Evolutionary conservation across 30 jellyfish, hydroid and myxozoan species (phyloP).

Genomic region (Mastigias papua): DNA sequence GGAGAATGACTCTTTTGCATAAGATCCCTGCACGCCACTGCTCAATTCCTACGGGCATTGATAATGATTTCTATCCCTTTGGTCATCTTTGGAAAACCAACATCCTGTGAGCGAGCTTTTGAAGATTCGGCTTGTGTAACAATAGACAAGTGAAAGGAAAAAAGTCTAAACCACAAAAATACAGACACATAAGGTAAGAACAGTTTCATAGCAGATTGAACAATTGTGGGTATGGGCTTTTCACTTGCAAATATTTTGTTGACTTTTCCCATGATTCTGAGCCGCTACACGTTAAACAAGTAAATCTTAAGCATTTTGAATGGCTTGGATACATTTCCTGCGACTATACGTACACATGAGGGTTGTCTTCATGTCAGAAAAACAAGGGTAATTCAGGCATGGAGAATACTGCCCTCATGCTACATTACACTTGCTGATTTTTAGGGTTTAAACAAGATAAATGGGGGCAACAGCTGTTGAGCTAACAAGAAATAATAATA

Average conservation of each 20-base stretch:
- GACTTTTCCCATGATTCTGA: neutral
- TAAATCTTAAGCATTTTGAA: neutral
- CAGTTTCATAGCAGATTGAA: neutral
- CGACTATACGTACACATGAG: neutral
- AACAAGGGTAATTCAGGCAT: neutral
- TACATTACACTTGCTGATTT: neutral
- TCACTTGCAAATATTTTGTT: neutral
- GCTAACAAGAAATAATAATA: neutral
- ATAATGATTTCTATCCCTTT: neutral
- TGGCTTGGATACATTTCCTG: neutral
- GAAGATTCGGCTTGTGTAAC: neutral
- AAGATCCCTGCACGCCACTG: conserved; percentile 37
- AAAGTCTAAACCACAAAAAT: neutral
- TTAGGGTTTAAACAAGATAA: neutral
- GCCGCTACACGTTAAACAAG: neutral
- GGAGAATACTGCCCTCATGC: neutral
- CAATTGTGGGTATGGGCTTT: neutral
- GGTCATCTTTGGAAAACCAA: conserved; percentile 11
- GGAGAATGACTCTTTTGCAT: neutral
- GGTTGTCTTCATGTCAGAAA: too few species aligned
- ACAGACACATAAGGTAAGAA: neutral
- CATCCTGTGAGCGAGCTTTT: neutral
- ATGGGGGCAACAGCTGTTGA: neutral
- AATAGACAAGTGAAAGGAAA: neutral
- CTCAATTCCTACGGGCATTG: conserved; percentile 38